Conservation (phyloP, 2,888 invertebrate genomes). For the Macrophya annulata region DNA sequence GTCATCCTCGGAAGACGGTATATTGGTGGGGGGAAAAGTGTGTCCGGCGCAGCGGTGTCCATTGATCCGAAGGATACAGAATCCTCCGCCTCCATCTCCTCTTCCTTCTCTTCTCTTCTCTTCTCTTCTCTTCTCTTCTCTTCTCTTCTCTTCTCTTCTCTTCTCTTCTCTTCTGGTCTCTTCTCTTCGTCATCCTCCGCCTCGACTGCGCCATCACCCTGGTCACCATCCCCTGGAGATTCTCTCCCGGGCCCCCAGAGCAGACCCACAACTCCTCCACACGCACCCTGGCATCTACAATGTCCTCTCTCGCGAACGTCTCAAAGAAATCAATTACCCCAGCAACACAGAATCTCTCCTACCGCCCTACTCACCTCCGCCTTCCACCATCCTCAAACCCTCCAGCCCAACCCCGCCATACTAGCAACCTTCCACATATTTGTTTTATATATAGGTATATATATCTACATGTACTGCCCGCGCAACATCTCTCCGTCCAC, state of each 20-base stretch:
- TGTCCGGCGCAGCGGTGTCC: slow-evolving; percentile 75
- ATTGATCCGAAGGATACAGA: slow-evolving; percentile 74
- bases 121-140: slow-evolving; percentile 61
- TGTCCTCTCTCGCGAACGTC: slow-evolving; percentile 71
- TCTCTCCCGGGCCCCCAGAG: slow-evolving; percentile 10
- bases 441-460: slow-evolving; percentile 31
- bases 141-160: slow-evolving; percentile 58
- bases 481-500: slow-evolving; percentile 21
- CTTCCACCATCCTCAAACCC: slow-evolving; percentile 37
- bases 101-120: slow-evolving; percentile 61
- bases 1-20: slow-evolving; percentile 74
- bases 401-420: slow-evolving; percentile 54
- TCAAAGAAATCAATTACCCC: slow-evolving; percentile 75
- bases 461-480: slow-evolving; percentile 17
- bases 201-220: slow-evolving; percentile 47
- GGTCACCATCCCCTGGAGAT: slow-evolving; percentile 50
- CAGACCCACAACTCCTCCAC: slow-evolving; percentile 60
- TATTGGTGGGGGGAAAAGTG: slow-evolving; percentile 58
- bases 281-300: slow-evolving; percentile 70
- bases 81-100: slow-evolving; percentile 66
- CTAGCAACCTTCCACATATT: slow-evolving; percentile 55
- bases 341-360: slow-evolving; percentile 65
- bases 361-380: slow-evolving; percentile 22
- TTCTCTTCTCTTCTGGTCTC: slow-evolving; percentile 60
- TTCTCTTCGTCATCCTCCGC: slow-evolving; percentile 54